Percentiles rank a stretch among this genome's conserved stretches.
phyloP scores from a whole-genome alignment of 2,888 invertebrate species.

The Temnothorax rugatulus region DNA sequence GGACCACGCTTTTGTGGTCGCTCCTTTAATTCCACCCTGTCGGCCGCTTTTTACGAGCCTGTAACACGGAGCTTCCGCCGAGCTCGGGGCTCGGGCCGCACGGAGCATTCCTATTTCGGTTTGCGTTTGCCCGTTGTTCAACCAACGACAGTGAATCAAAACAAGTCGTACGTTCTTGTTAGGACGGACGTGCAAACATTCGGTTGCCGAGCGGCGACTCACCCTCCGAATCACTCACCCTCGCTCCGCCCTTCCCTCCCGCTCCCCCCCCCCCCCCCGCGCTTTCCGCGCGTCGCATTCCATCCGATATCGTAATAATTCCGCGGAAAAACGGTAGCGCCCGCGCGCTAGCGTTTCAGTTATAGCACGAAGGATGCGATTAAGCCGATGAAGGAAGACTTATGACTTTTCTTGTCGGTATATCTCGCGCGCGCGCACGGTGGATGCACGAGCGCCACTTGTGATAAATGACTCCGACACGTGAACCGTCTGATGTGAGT shows the following conservation, averaged over 20 bases:
- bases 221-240: background rate
- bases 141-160: conserved; percentile 22
- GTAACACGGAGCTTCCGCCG: conserved; percentile 26
- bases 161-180: conserved; percentile 18
- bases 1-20: conserved; percentile 18
- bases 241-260: too few relatives aligned
- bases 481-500: conserved; percentile 27
- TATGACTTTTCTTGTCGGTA: conserved; percentile 49
- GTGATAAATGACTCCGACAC: conserved; percentile 44
- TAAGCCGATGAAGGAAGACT: conserved; percentile 51
- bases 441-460: background rate
- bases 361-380: conserved; percentile 30
- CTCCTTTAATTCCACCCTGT: conserved; percentile 46
- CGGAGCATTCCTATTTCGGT: conserved; percentile 16
- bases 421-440: conserved; percentile 28
- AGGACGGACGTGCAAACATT: conserved; percentile 13
- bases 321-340: conserved; percentile 10
- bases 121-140: conserved; percentile 9
- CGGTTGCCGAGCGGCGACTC: background rate
- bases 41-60: conserved; percentile 41
- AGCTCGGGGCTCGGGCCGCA: background rate
- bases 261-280: accelerated
- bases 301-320: conserved; percentile 33
- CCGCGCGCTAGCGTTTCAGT: conserved; percentile 1
- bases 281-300: background rate